Conservation (phyloP, 2,888 invertebrate species). For the Phengaris arion region DNA sequence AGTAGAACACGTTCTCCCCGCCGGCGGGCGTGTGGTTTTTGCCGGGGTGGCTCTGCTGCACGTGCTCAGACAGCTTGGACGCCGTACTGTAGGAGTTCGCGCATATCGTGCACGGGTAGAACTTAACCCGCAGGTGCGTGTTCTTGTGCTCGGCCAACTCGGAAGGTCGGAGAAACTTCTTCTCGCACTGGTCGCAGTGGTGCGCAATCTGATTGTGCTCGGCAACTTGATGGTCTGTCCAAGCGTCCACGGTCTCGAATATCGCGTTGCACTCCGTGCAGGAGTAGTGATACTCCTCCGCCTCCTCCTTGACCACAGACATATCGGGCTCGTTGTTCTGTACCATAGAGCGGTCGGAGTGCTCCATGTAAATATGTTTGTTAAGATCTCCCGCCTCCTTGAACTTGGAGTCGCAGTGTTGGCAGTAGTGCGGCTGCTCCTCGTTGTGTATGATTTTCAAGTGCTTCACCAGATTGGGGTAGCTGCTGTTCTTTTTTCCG, state of each 20-base stretch:
- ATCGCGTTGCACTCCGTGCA: slow-evolving; percentile 81
- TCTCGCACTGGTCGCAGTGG: slow-evolving; percentile 82
- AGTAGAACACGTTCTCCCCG: slow-evolving; percentile 69
- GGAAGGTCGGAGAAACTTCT: slow-evolving; percentile 79
- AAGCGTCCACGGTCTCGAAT: slow-evolving; percentile 77
- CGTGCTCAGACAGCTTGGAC: slow-evolving; percentile 79
- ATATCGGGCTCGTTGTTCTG: slow-evolving; percentile 59
- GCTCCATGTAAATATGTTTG: slow-evolving; percentile 79
- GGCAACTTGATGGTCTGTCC: slow-evolving; percentile 79
- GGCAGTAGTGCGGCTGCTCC: slow-evolving; percentile 77
- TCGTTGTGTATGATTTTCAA: slow-evolving; percentile 72
- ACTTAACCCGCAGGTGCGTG: slow-evolving; percentile 82
- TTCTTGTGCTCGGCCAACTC: slow-evolving; percentile 83
- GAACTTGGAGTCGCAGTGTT: slow-evolving; percentile 80
- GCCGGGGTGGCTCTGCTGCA: slow-evolving; percentile 72
- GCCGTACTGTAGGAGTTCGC: slow-evolving; percentile 82
- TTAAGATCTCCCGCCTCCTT: slow-evolving; percentile 77
- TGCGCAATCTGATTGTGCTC: slow-evolving; percentile 76
- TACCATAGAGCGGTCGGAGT: slow-evolving; percentile 70
- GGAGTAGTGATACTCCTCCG: slow-evolving; percentile 77
- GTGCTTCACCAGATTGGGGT: slow-evolving; percentile 80
- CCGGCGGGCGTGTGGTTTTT: slow-evolving; percentile 49
- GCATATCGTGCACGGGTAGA: slow-evolving; percentile 81
- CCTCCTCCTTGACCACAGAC: slow-evolving; percentile 72
- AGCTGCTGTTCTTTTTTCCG: slow-evolving; percentile 75